A percentile compares a stretch with the other conserved stretches of the same genome.
These are phyloP conservation scores for Cydia splendana DNA, from an alignment of 1,140 invertebrate genomes.

Conservation along the genomic window DNA sequence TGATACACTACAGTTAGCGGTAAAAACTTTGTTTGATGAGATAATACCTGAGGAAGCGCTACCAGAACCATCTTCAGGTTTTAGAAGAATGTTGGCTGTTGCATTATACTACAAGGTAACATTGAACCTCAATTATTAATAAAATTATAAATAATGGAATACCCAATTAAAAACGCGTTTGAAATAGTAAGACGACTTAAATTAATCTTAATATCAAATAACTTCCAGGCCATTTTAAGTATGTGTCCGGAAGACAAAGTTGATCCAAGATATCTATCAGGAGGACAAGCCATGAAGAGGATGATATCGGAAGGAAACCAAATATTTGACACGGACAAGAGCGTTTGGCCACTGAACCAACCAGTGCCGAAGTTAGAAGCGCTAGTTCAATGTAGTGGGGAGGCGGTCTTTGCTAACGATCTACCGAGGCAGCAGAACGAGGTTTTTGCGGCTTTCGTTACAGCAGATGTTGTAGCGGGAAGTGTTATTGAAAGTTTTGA, in stretches of 20 bases:
- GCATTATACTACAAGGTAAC: slow-evolving; percentile 85
- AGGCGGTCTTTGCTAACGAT: slow-evolving; percentile 84
- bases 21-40: slow-evolving; percentile 80
- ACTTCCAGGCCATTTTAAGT: slow-evolving; percentile 76
- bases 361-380: slow-evolving; percentile 86
- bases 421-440: slow-evolving; percentile 80
- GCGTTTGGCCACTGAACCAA: slow-evolving; percentile 85
- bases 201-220: not conserved
- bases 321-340: slow-evolving; percentile 83
- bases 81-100: slow-evolving; percentile 81
- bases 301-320: slow-evolving; percentile 84
- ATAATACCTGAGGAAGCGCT: slow-evolving; percentile 81
- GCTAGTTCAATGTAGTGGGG: slow-evolving; percentile 81
- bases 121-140: not conserved
- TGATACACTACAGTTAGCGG: slow-evolving; percentile 72
- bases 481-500: slow-evolving; percentile 81
- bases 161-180: too few species aligned
- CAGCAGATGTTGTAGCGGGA: slow-evolving; percentile 61
- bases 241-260: slow-evolving; percentile 72
- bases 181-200: not conserved
- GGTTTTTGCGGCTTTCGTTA: slow-evolving; percentile 84
- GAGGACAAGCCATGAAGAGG: slow-evolving; percentile 78
- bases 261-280: slow-evolving; percentile 72
- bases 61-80: slow-evolving; percentile 82
- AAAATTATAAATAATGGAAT: too few species aligned